Evolutionary conservation across 2,888 invertebrate species (phyloP).

Genomic region (Glyphotaelius pellucidus): DNA sequence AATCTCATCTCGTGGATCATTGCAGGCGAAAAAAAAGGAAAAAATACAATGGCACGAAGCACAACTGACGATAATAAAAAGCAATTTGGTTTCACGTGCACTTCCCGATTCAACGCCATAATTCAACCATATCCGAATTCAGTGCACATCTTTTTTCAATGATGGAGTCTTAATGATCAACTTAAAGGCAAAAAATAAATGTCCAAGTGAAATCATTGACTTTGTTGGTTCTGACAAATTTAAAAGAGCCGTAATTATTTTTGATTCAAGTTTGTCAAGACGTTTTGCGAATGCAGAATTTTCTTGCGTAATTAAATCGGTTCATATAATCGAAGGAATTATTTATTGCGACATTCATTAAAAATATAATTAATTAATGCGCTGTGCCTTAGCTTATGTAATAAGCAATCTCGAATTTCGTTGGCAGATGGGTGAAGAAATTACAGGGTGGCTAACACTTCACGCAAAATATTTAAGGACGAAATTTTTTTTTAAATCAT

Average conservation of each 20-base stretch:
- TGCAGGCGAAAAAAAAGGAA: not conserved
- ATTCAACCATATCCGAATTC: conserved; percentile 32
- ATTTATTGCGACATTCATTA: not conserved
- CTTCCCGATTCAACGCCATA: conserved; percentile 8
- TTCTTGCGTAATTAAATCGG: not conserved
- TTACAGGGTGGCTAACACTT: not conserved
- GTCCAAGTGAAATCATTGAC: not conserved
- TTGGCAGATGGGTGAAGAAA: not conserved
- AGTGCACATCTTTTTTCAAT: conserved; percentile 22
- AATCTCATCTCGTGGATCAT: not conserved
- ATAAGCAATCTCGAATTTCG: not conserved
- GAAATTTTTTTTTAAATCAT: not conserved
- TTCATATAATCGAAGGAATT: not conserved
- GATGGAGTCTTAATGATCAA: conserved; percentile 26
- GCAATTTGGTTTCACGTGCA: conserved; percentile 12
- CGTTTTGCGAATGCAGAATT: not conserved
- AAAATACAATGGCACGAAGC: not conserved
- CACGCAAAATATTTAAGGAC: not conserved
- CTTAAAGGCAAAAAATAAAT: conserved; percentile 7
- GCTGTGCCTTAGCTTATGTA: not conserved
- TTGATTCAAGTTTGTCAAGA: not conserved
- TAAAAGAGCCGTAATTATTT: not conserved
- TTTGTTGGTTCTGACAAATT: conserved; percentile 25
- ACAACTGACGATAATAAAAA: not conserved
- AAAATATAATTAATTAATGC: not conserved